These are phyloP conservation scores for Thumatha senex DNA, from an alignment of 2,888 invertebrate species.

Conservation along the genomic window DNA sequence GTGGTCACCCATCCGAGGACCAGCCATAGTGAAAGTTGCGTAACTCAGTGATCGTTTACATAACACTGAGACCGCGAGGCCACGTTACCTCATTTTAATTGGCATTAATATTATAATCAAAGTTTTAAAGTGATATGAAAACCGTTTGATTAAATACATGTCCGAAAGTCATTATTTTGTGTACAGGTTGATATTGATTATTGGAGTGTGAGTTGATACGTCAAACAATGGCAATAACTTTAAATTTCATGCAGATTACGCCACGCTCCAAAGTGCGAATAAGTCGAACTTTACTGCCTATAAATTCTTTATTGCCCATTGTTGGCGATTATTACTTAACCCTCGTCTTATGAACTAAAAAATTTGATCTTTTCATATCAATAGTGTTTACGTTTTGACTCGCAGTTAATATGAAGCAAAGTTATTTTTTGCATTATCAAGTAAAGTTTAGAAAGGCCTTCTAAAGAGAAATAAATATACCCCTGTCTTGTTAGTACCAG, in stretches of 20 bases:
- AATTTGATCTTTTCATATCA: constrained; percentile 74
- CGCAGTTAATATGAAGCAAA: constrained; percentile 46
- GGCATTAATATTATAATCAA: constrained; percentile 47
- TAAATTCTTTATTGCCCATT: constrained; percentile 82
- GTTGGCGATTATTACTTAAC: constrained; percentile 82
- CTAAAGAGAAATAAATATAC: constrained; percentile 36
- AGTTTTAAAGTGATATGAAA: constrained; percentile 41
- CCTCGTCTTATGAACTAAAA: constrained; percentile 82
- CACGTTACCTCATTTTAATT: constrained; percentile 44
- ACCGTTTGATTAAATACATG: constrained; percentile 36
- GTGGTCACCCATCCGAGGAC: no score
- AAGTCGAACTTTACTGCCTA: constrained; percentile 80
- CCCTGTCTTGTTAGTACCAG: constrained; percentile 36
- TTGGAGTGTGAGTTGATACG: constrained; percentile 40
- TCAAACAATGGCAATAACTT: constrained; percentile 40
- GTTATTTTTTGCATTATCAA: constrained; percentile 25
- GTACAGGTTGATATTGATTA: constrained; percentile 44
- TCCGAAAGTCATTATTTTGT: constrained; percentile 46
- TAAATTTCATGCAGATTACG: constrained; percentile 62
- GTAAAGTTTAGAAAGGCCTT: constrained; percentile 30
- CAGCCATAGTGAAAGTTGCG: no score
- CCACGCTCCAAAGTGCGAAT: constrained; percentile 62
- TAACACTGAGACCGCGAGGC: no score
- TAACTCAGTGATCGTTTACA: no score
- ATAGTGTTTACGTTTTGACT: constrained; percentile 55